phyloP scores from a whole-genome alignment of 2,888 invertebrate genomes.

The Lamellibrachia satsuma region DNA sequence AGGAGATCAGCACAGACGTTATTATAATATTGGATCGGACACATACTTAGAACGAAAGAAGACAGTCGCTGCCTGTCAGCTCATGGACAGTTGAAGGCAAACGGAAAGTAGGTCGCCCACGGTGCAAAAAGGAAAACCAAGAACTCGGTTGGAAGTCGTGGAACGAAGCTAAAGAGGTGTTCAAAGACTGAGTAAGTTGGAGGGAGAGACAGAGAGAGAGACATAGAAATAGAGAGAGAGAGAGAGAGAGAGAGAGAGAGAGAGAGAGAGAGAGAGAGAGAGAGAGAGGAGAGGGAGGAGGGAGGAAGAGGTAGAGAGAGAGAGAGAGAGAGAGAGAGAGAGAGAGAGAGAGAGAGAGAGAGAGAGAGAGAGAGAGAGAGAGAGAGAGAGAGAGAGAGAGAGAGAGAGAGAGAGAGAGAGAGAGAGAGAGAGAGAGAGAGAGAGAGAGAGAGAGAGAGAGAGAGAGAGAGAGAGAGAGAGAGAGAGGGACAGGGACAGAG shows the following conservation, averaged over 20 bases:
- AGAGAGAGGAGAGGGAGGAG: not conserved
- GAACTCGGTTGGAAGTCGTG: not conserved
- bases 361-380: not conserved
- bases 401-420: not conserved
- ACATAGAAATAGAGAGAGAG: not conserved
- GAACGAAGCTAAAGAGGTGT: not conserved
- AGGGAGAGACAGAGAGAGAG: conserved; percentile 3
- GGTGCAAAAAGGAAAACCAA: no score
- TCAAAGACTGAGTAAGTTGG: not conserved
- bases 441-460: conserved; percentile 18
- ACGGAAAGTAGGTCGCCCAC: no score
- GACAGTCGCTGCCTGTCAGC: no score
- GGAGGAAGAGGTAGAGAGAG: conserved; percentile 6
- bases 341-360: conserved; percentile 7
- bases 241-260: not conserved
- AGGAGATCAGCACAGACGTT: no score
- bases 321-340: not conserved
- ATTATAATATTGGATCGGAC: no score
- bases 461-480: not conserved
- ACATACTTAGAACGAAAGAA: no score
- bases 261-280: not conserved
- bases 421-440: not conserved
- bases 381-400: not conserved
- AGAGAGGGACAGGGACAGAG: not conserved
- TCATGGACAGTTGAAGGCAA: no score